Conservation (phyloP, 2,113 vertebrate species). For the Gopherus evgoodei region DNA sequence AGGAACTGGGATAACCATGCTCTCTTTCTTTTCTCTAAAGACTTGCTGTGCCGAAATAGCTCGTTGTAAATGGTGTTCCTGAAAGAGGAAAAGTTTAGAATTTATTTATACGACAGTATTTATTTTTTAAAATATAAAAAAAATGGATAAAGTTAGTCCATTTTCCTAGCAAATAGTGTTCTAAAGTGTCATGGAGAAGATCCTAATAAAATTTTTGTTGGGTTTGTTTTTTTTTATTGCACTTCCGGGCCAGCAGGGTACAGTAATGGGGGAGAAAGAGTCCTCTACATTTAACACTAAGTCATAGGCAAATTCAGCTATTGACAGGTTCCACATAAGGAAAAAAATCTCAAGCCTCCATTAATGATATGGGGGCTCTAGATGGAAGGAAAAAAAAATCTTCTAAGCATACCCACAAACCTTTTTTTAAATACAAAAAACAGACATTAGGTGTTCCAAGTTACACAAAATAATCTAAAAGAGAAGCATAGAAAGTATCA, state of each 20-base stretch:
- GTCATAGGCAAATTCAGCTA: background rate
- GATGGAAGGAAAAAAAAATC: background rate
- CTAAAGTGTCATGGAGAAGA: background rate
- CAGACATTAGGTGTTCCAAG: background rate
- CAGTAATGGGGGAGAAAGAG: background rate
- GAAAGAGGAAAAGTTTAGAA: constrained; percentile 60
- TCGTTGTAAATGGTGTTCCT: constrained; percentile 97
- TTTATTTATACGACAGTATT: background rate
- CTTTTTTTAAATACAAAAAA: background rate
- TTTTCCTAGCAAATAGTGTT: background rate
- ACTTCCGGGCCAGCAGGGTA: background rate
- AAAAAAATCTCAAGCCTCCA: background rate
- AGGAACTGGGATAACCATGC: constrained; percentile 96
- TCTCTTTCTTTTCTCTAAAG: constrained; percentile 95
- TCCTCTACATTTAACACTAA: background rate
- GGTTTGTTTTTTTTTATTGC: background rate
- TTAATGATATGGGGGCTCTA: background rate
- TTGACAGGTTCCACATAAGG: background rate
- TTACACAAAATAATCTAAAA: background rate
- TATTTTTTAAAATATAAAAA: rapidly evolving
- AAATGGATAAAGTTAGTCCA: rapidly evolving
- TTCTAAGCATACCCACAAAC: background rate
- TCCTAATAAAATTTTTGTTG: background rate
- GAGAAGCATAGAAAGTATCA: background rate
- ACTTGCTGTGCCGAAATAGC: constrained; percentile 95